Evolutionary conservation across 2,888 invertebrate genomes (phyloP), one percentile per base, ranked within the genome.

Genomic region (Dermolepida albohirtum): DNA sequence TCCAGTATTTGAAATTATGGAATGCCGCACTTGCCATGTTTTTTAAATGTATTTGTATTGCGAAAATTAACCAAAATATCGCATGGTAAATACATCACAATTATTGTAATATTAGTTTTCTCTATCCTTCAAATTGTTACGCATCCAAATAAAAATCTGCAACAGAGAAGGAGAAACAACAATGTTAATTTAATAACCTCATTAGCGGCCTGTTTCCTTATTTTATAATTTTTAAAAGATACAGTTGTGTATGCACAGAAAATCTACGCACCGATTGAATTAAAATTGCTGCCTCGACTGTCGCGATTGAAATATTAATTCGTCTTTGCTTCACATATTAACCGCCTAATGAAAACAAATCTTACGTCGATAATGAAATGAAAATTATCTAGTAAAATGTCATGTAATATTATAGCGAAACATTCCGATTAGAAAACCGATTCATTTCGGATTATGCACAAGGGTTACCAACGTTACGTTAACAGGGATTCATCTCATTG

Each of bases 1-100:
- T 91, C 90, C 91, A 91, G 87, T 90, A 89, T 85, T 90, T 90
- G 84, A 87, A 86, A 72, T 81, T 66, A 69, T 62, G 59, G 47
- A 57, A 17, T 7, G 12, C 27, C 29, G 59, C 34, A 47, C 27
- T 62, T 62, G 59, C 47, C 59, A 62, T 62, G 47, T 62, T 62
- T 39, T n/a, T 29, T 43, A 47, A 47, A 47, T 47, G 47, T 29
- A 47, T 62, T 49, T 47, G 59, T 55, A 54, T 40, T 41, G 27
- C 29, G 27, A 27, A 66, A 66, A 47, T 66, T 59, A 57, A 66
- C 66, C 41, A 52, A 54, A 62, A 47, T 64, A 69, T 68, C 55
- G 70, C 78, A 78, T 78, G 70, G 70, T 68, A 79, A 78, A 79
- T 78, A 78, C 79, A 79, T 79, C 74, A 79, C 79, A 76, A 72